Percentiles rank a stretch among this genome's conserved stretches.
These are phyloP conservation scores for Trichoplusia ni DNA, from an alignment of 1,140 invertebrate species.

Conservation along the genomic window DNA sequence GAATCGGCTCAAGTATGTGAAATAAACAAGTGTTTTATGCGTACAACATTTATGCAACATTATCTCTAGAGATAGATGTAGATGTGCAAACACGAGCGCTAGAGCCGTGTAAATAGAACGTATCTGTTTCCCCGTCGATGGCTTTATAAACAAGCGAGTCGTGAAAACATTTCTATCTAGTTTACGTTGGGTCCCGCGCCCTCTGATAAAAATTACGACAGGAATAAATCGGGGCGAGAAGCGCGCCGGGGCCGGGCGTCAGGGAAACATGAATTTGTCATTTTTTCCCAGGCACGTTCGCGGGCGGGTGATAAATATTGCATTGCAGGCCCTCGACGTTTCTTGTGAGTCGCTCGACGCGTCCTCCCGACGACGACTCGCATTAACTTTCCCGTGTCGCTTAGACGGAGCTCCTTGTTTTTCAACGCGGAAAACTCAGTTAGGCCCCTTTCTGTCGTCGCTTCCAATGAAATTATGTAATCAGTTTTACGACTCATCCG, in stretches of 20 bases:
- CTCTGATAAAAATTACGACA: constrained; percentile 76
- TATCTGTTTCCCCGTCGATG: constrained; percentile 74
- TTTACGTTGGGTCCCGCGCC: constrained; percentile 63
- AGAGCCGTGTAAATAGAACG: constrained; percentile 65
- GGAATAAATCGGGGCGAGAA: constrained; percentile 67
- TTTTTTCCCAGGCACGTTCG: constrained; percentile 78
- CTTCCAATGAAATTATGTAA: constrained; percentile 67
- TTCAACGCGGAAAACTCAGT: constrained; percentile 57
- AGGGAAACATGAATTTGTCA: constrained; percentile 78
- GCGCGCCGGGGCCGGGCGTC: constrained; percentile 36
- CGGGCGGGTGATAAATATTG: constrained; percentile 77
- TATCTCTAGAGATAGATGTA: constrained; percentile 67
- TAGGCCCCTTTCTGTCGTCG: constrained; percentile 57
- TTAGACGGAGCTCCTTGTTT: constrained; percentile 59
- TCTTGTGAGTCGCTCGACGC: constrained; percentile 50
- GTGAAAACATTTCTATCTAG: constrained; percentile 77
- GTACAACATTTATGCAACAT: constrained; percentile 70
- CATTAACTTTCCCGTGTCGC: constrained; percentile 66
- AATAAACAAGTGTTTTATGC: constrained; percentile 63
- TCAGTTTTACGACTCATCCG: constrained; percentile 61
- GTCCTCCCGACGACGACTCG: constrained; percentile 37
- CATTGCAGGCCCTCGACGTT: constrained; percentile 69
- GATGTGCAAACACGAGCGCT: constrained; percentile 62
- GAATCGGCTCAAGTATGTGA: constrained; percentile 43
- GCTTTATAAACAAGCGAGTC: constrained; percentile 77